Evolutionary conservation across 2,113 vertebrate species (phyloP).

Genomic region (Nyctibius bracteatus): DNA sequence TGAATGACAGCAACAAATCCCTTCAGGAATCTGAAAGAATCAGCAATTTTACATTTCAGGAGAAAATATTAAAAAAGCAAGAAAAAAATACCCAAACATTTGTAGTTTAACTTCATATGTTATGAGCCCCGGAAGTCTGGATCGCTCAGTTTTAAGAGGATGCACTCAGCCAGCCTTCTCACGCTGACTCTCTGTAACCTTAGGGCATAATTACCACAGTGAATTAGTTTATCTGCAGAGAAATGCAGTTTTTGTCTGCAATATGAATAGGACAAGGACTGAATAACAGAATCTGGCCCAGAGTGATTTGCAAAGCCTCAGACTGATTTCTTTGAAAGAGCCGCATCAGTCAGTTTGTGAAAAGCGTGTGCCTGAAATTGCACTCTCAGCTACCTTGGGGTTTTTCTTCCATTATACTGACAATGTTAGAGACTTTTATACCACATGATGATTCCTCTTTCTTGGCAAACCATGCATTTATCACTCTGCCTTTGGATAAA

Average conservation of each 20-base stretch:
- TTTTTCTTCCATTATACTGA: constrained; percentile 3
- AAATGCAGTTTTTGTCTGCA: not conserved
- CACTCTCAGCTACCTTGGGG: not conserved
- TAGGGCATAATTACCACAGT: constrained; percentile 1
- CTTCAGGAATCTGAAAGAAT: not conserved
- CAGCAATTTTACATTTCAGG: constrained; percentile 12
- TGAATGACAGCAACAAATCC: constrained; percentile 51
- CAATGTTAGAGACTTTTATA: not conserved
- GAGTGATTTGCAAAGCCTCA: constrained; percentile 14
- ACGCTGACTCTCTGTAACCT: not conserved
- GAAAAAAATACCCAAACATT: not conserved
- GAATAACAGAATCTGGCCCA: constrained; percentile 9
- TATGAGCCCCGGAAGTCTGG: not conserved
- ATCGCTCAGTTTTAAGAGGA: not conserved
- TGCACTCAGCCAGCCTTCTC: not conserved
- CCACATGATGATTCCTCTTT: constrained; percentile 43
- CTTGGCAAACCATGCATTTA: constrained; percentile 27
- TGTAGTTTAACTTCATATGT: constrained; percentile 5
- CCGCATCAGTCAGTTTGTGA: not conserved
- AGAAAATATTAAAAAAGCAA: constrained; percentile 27
- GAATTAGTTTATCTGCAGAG: not conserved
- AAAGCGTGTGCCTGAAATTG: constrained; percentile 12
- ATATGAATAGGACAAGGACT: not conserved
- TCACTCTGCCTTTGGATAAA: constrained; percentile 6
- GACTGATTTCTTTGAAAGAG: constrained; percentile 36